Conservation (phyloP, 2,888 invertebrate genomes). For the Apodemia zela region DNA sequence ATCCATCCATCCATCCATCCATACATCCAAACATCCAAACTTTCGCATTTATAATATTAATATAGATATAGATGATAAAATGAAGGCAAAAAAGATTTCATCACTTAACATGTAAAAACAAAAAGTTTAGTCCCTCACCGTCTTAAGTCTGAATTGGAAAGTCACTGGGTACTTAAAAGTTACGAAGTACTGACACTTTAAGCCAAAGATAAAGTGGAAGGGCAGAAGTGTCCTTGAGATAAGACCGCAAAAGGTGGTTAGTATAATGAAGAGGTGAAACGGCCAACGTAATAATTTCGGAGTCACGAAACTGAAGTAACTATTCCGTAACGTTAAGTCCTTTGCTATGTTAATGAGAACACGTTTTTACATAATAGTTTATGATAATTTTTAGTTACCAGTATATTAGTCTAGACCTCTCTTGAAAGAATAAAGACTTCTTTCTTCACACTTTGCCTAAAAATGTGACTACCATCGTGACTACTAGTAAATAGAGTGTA, state of each 20-base stretch:
- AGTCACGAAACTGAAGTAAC: constrained; percentile 25
- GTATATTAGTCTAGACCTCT: no score
- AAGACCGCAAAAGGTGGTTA: constrained; percentile 36
- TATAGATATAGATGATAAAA: no score
- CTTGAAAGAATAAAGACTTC: no score
- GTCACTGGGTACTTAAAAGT: constrained; percentile 31
- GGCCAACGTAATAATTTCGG: constrained; percentile 31
- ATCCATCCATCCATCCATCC: no score
- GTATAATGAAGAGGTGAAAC: constrained; percentile 32
- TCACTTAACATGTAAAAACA: constrained; percentile 6
- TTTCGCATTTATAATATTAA: no score
- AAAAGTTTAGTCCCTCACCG: constrained; percentile 8
- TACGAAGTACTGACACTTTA: constrained; percentile 36
- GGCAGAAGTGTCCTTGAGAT: constrained; percentile 40
- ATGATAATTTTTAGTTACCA: constrained; percentile 1
- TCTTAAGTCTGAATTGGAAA: constrained; percentile 16
- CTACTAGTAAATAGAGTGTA: no score
- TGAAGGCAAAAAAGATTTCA: constrained; percentile 1
- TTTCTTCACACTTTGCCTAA: no score
- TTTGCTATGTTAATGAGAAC: constrained; percentile 12
- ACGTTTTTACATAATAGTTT: constrained; percentile 6
- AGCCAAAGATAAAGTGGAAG: constrained; percentile 40
- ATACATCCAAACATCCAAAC: no score
- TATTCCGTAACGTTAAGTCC: neutral
- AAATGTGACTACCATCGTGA: no score